A percentile compares a stretch with the other conserved stretches of the same genome.
These are phyloP conservation scores for Erebia ligea DNA, from an alignment of 2,888 invertebrate genomes.

Conservation along the genomic window DNA sequence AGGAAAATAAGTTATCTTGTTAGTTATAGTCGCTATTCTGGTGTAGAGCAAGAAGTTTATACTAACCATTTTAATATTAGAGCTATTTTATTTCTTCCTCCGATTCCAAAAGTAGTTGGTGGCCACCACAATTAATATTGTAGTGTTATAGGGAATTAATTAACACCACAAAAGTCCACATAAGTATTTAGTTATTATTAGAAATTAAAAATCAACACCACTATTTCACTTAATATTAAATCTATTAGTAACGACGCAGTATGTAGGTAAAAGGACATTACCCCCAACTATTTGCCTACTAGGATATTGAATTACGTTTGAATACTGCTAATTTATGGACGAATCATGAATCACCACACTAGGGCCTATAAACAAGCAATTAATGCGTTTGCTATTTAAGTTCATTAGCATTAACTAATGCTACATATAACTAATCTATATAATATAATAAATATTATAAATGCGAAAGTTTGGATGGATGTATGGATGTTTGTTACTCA, in stretches of 20 bases:
- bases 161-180: too few relatives aligned
- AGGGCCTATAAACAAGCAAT: slow-evolving; percentile 19
- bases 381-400: slow-evolving; percentile 21
- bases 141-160: too few relatives aligned
- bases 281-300: not conserved
- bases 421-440: too few relatives aligned
- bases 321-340: slow-evolving; percentile 11
- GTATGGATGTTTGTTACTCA: too few relatives aligned
- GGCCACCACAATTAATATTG: not conserved
- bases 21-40: too few relatives aligned
- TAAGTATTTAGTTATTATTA: not conserved
- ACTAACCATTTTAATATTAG: too few relatives aligned
- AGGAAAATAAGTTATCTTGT: too few relatives aligned
- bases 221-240: not conserved
- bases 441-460: too few relatives aligned
- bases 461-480: too few relatives aligned
- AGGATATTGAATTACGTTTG: slow-evolving; percentile 6
- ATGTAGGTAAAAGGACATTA: slow-evolving; percentile 14
- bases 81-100: not conserved
- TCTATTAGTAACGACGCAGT: slow-evolving; percentile 1
- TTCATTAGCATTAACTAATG: slow-evolving; percentile 18
- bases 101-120: not conserved
- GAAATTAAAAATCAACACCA: not conserved
- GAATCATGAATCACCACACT: slow-evolving; percentile 12
- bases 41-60: too few relatives aligned